These are phyloP conservation scores for Ondatra zibethicus DNA, from an alignment of 2,113 vertebrate genomes.

Conservation along the genomic window DNA sequence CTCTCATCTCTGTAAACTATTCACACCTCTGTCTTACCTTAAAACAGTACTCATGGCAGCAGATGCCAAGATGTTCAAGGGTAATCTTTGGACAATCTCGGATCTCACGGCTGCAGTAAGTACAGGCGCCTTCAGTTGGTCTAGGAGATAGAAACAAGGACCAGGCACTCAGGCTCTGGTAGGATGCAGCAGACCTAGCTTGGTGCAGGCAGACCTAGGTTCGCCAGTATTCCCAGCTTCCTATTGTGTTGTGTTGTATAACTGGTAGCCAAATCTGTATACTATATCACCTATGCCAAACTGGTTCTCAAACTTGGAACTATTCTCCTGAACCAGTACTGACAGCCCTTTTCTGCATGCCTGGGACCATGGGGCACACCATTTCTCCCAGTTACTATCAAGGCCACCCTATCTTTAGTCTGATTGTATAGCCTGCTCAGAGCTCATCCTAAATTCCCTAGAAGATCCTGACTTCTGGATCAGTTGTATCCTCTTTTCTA, in stretches of 20 bases:
- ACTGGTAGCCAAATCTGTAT: background rate
- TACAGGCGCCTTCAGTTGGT: constrained; percentile 62
- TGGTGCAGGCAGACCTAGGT: background rate
- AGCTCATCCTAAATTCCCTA: background rate
- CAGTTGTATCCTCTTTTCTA: background rate
- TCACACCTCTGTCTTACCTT: constrained; percentile 66
- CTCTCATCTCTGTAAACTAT: background rate
- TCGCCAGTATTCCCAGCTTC: background rate
- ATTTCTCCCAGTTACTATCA: background rate
- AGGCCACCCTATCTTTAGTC: background rate
- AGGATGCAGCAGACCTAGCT: background rate
- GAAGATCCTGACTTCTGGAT: background rate
- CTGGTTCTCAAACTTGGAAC: background rate
- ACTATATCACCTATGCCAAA: background rate
- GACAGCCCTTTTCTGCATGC: background rate
- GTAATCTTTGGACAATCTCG: constrained; percentile 76
- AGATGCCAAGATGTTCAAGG: constrained; percentile 75
- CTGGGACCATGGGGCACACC: background rate
- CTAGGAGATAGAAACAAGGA: constrained; percentile 51
- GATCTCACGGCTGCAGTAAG: constrained; percentile 75
- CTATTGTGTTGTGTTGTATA: background rate
- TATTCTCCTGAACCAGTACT: background rate
- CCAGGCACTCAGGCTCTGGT: background rate
- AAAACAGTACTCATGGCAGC: constrained; percentile 80
- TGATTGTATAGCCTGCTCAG: background rate